Base-by-base conservation (phyloP, 2,113 vertebrate species). In the Oreochromis spilurus region DNA sequence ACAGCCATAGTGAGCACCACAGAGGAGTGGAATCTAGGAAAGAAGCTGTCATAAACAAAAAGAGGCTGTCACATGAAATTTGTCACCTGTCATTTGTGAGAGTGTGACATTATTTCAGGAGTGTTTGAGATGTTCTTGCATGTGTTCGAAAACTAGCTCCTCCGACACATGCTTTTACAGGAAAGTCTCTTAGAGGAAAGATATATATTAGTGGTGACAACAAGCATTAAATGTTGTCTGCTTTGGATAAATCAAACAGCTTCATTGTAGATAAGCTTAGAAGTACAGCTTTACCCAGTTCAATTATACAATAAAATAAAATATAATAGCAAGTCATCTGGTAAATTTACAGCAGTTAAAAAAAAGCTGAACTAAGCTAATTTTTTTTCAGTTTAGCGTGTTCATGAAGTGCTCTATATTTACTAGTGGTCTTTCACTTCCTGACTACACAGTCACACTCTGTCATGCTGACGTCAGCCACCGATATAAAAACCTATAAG, bases 401-500 rank as follows among this genome's bases (percentile, higher is more conserved):
- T 16, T 62, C 1, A 26, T 31, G 13, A 13, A 48, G 3, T 38
- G 48, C 9, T 14, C 9, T 29, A 8, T 2, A 10, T 24, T 24
- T 31, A 3, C 19, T 21, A 54, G 60, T 85, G 90, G 86, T 89
- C 88, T 91, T 62, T 90, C 87, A 91, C 88, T 94, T 94, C 91
- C 92, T 92, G 40, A 77, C 60, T 65, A 65, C 34, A 38, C 19
- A 29, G 67, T 52, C 72, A 77, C 72, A 77, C 16, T 50, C 21
- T 79, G 6, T 12, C 16, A 26, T 58, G 13, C 43, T 87, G 88
- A 94, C 94, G 93, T 95, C 92, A 92, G 8, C 34, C 65, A 9
- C 6, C 4, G 19, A 5, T 11, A 95, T 93, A 95, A 93, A 65
- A 93, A 89, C 19, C 58, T 9, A 4, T 4, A 29, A 45, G 3